These are phyloP conservation scores for Opisthograptis luteolata DNA, from an alignment of 2,888 invertebrate species.

Conservation along the genomic window DNA sequence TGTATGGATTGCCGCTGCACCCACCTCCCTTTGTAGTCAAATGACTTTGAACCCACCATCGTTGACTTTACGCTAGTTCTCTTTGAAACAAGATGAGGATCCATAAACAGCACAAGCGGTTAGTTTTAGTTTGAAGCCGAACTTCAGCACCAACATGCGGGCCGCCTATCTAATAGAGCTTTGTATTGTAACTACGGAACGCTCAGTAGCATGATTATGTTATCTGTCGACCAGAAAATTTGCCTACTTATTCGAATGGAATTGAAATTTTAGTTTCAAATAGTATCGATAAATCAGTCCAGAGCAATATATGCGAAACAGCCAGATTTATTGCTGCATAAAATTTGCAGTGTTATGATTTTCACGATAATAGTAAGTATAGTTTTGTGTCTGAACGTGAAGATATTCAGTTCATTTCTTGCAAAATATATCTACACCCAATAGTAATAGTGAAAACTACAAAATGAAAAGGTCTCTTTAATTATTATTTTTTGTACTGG, in stretches of 20 bases:
- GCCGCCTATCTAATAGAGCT: constrained; percentile 34
- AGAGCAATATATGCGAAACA: too few species aligned
- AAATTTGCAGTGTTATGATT: too few species aligned
- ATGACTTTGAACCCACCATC: background rate
- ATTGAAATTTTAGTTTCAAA: background rate
- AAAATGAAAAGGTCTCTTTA: too few species aligned
- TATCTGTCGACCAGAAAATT: constrained; percentile 30
- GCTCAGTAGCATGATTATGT: constrained; percentile 25
- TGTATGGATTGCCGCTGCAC: too few species aligned
- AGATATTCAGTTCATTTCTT: too few species aligned
- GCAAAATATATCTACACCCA: too few species aligned
- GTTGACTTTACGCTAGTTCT: constrained; percentile 2
- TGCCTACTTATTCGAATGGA: background rate
- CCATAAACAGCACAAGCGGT: constrained; percentile 3
- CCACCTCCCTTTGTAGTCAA: background rate
- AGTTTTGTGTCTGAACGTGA: too few species aligned
- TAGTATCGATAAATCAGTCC: background rate
- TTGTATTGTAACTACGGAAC: constrained; percentile 30
- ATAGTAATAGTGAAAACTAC: too few species aligned
- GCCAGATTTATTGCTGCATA: too few species aligned
- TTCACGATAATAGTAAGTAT: too few species aligned
- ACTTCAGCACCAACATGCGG: constrained; percentile 37
- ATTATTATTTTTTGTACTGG: too few species aligned
- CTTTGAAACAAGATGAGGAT: constrained; percentile 9
- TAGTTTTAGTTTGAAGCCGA: constrained; percentile 24